Conservation (phyloP, 2,888 invertebrate species). For the Seira ritae region DNA sequence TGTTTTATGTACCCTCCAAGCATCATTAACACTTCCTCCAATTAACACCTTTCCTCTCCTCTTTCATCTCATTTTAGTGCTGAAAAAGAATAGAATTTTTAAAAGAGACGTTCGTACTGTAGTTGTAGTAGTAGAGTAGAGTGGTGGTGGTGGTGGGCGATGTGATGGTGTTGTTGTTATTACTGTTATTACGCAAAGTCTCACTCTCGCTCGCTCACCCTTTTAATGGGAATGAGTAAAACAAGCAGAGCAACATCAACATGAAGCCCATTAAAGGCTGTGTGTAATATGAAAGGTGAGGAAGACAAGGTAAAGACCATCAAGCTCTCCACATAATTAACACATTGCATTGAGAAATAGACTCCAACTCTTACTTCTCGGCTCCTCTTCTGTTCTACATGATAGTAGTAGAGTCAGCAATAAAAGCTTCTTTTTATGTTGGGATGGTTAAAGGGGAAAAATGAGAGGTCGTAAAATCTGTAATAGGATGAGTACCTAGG, state of each 20-base stretch:
- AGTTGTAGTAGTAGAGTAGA: not conserved
- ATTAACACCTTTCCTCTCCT: constrained; percentile 56
- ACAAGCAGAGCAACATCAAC: not conserved
- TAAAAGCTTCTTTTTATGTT: not conserved
- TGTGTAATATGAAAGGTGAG: constrained; percentile 24
- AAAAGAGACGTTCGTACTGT: too few species aligned
- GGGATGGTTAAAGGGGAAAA: not conserved
- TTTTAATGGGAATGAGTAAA: not conserved
- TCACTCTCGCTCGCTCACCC: not conserved
- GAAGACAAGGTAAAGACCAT: constrained; percentile 35
- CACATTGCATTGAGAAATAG: constrained; percentile 33
- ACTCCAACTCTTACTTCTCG: not conserved
- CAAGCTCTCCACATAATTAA: constrained; percentile 56
- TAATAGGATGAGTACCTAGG: not conserved
- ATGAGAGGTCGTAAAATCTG: constrained; percentile 54
- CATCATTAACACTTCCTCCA: constrained; percentile 63
- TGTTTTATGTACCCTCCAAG: constrained; percentile 53
- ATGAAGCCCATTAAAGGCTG: constrained; percentile 3
- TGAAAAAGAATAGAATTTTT: too few species aligned
- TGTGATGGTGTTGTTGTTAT: constrained; percentile 1
- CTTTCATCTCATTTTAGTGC: constrained; percentile 17
- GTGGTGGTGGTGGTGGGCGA: not conserved
- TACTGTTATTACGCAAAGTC: constrained; percentile 12
- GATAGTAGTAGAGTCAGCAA: too few species aligned
- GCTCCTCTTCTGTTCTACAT: too few species aligned